phyloP scores from a whole-genome alignment of 2,888 invertebrate species.

The Toxonevra muliebris region DNA sequence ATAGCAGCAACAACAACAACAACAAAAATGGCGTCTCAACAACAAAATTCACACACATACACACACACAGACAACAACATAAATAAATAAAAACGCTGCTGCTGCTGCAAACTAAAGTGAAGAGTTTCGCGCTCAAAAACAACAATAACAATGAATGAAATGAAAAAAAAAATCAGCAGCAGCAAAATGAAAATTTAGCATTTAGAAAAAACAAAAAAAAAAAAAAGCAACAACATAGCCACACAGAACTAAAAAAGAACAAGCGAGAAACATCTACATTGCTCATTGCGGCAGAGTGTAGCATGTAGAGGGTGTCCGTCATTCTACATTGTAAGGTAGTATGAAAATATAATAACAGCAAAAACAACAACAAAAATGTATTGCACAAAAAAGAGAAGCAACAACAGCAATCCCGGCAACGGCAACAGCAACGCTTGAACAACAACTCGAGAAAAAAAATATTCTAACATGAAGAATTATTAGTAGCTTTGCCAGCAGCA shows the following conservation, averaged over 20 bases:
- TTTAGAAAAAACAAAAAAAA: no score
- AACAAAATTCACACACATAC: constrained; percentile 42
- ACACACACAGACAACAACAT: neutral
- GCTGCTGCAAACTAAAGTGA: constrained; percentile 1
- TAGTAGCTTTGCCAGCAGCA: constrained; percentile 41
- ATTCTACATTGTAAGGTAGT: no score
- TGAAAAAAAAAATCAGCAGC: no score
- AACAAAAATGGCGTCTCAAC: constrained; percentile 30
- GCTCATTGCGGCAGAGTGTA: no score
- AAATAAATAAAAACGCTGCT: no score
- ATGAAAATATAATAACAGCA: no score
- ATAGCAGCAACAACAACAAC: constrained; percentile 19
- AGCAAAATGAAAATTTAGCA: no score
- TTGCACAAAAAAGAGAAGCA: neutral
- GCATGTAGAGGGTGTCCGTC: no score
- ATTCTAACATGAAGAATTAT: constrained; percentile 41
- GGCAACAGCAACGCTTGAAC: neutral
- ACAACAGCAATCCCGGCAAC: neutral
- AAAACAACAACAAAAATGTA: no score
- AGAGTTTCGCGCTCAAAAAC: no score
- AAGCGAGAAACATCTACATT: no score
- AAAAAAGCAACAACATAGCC: constrained; percentile 12
- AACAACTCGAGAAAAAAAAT: constrained; percentile 17
- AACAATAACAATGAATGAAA: no score
- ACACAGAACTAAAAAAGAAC: neutral